Conservation (phyloP, 1,140 invertebrate species). For the Apis florea region DNA sequence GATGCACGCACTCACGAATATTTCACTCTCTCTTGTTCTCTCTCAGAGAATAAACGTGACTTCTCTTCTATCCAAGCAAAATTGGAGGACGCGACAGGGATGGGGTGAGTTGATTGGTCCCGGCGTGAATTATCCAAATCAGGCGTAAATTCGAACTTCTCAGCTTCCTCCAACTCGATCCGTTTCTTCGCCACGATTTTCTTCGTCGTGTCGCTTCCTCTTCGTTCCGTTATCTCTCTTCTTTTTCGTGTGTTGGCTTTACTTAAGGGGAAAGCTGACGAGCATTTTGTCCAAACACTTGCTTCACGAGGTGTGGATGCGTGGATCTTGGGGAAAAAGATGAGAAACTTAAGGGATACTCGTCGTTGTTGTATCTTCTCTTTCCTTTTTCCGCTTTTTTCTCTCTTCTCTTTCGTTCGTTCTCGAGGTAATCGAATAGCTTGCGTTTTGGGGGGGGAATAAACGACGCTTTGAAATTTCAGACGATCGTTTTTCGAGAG, state of each 20-base stretch:
- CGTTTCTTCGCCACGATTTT: no score
- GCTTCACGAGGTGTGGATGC: neutral
- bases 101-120: conserved; percentile 69
- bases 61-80: no score
- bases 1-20: no score
- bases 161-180: no score
- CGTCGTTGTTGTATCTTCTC: neutral
- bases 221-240: neutral
- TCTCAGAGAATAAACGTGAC: conserved; percentile 16
- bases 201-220: neutral
- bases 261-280: neutral
- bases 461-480: neutral
- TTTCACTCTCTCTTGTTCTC: neutral
- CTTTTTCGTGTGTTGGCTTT: neutral
- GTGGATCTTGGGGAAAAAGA: neutral
- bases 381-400: neutral
- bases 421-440: neutral
- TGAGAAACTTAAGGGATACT: neutral
- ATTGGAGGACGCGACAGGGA: no score
- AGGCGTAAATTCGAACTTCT: no score
- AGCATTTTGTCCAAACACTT: neutral
- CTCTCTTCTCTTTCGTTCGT: no score
- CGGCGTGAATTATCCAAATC: no score
- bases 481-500: neutral
- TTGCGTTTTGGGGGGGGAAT: neutral